phyloP scores from a whole-genome alignment of 2,888 invertebrate genomes.

The Campoplex capitator region DNA sequence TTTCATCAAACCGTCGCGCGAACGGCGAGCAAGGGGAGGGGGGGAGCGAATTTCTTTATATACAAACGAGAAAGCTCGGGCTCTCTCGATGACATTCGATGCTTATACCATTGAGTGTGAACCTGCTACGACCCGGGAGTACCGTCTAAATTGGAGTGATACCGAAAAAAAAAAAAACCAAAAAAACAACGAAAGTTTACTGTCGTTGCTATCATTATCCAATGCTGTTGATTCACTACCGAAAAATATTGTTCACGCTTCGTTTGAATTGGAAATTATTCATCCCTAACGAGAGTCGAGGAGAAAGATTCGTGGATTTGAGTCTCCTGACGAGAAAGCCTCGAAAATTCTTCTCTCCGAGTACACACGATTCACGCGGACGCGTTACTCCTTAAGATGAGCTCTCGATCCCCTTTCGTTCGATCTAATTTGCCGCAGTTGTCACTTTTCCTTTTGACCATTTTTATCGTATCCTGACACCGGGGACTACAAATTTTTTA shows the following conservation, averaged over 20 bases:
- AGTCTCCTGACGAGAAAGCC: background rate
- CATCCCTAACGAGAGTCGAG: background rate
- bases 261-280: background rate
- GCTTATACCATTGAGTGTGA: constrained; percentile 4
- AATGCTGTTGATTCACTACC: background rate
- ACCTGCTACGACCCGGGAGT: too few species aligned
- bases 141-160: background rate
- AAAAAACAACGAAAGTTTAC: too few species aligned
- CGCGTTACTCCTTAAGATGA: background rate
- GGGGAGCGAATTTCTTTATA: background rate
- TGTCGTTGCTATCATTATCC: background rate
- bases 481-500: too few species aligned
- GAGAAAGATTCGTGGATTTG: background rate
- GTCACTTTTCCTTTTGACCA: background rate
- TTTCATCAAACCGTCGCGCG: constrained; percentile 60
- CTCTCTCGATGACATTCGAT: constrained; percentile 52
- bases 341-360: background rate
- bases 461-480: background rate
- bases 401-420: background rate
- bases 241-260: background rate
- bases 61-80: constrained; percentile 42
- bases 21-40: background rate
- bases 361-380: background rate
- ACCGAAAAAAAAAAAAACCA: background rate
- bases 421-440: background rate